Base-by-base conservation (phyloP, 2,113 vertebrate species). In the Embiotoca jacksoni region DNA sequence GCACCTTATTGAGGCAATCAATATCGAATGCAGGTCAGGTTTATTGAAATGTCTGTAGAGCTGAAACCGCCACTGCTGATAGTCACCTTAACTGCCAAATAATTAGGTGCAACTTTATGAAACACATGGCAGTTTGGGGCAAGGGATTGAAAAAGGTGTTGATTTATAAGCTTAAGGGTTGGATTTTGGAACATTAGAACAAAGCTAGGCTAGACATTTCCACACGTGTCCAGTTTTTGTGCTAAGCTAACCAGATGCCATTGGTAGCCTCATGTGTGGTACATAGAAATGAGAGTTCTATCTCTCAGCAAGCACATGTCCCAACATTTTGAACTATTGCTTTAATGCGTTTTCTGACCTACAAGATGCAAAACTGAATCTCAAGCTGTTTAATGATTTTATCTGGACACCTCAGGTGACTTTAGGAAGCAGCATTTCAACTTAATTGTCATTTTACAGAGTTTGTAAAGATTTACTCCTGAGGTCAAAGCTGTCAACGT, bases 1-100 rank as follows among this genome's bases (percentile, higher is more conserved):
- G 69, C 75, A 46, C 67, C 67, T 82, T 72, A 60, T 71, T 88
- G 11, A 82, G 62, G 71, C 62, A 59, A 88, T 69, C 72, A 44
- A 47, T 80, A 63, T 4, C 61, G 47, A 86, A 86, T 77, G 49
- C 66, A 78, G 74, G 78, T 53, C 85, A 69, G 16, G 7, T 41
- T 37, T 3, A 15, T 36, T 36, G 58, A 60, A 61, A 32, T 16
- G 30, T 80, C 53, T 57, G 41, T 54, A 49, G 1, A 50, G 54
- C 8, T 11, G 7, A 67, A 57, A 50, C 7, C 36, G 23, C 10
- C n/a, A 7, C 14, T 11, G 32, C 23, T 23, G 3, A 23, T 39
- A 15, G 23, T 23, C 23, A 23, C 23, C 23, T 23, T 23, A 23
- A 23, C 23, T 55, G 33, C 33, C 0, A 2, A 32, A 13, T 39